phyloP scores from a whole-genome alignment of 2,113 vertebrate genomes.

The Desmodus rotundus region DNA sequence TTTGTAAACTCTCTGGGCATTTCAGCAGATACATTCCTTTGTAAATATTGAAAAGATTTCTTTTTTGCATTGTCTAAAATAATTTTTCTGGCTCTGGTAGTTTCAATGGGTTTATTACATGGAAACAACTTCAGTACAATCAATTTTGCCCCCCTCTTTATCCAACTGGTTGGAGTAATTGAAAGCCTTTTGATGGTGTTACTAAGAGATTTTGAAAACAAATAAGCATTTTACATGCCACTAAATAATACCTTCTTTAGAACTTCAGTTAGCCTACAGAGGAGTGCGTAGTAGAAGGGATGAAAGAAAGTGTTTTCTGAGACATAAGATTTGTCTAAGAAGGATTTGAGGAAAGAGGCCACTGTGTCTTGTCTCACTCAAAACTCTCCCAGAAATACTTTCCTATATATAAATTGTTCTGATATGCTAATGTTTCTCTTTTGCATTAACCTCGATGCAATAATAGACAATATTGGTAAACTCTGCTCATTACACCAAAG shows the following conservation, averaged over 20 bases:
- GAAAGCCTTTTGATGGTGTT: not conserved
- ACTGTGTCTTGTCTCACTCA: not conserved
- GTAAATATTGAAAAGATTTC: constrained; percentile 36
- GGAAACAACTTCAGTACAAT: not conserved
- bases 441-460: not conserved
- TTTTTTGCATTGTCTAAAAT: not conserved
- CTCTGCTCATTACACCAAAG: not conserved
- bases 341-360: not conserved
- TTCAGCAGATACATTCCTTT: not conserved
- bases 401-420: not conserved
- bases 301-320: not conserved
- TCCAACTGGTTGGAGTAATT: not conserved
- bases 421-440: not conserved
- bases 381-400: not conserved
- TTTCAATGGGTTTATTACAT: not conserved
- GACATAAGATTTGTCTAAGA: not conserved
- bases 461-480: not conserved
- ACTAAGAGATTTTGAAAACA: not conserved
- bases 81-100: not conserved
- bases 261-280: not conserved
- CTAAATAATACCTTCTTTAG: not conserved
- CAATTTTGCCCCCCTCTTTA: not conserved
- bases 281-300: not conserved
- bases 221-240: not conserved
- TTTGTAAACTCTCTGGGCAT: not conserved